Evolutionary conservation across 2,797 vertebrate genomes (phyloP), one percentile per base, ranked within the genome.

Genomic region (Loris lydekkerianus): DNA sequence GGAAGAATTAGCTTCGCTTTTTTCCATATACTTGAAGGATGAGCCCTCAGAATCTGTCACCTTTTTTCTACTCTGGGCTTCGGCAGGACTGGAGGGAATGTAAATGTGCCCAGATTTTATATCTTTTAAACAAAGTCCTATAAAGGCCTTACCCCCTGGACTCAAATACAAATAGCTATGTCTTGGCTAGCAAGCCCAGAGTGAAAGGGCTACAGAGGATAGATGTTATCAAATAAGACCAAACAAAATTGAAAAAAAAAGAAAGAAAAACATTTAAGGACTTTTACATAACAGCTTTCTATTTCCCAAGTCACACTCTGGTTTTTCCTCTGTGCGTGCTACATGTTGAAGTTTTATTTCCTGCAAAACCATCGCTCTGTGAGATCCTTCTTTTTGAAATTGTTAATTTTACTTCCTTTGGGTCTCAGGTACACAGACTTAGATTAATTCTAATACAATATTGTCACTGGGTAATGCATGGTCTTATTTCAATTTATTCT

Each of bases 51-150:
- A 96, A 96, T 95, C 82, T 73, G 63, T 82, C 93, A 63, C 34
- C 95, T 97, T 95, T 87, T 97, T 97, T 90, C 94, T 91, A 18
- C 83, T 95, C 95, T 88, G 86, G 89, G 53, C 72, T 96, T 97
- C 37, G 69, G 89, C 14, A 82, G 46, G 56, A 82, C 86, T 96
- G 21, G 78, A 94, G 95, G 86, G 80, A 98, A 95, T 75, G 75
- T 94, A 76, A 95, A 88, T 94, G 49, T 85, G 94, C 80, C 96
- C 17, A 76, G 77, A 93, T 93, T 98, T 97, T 93, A 76, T 97
- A 97, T 96, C 86, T 97, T 98, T 98, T 96, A 60, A 96, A 97
- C 86, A 94, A 96, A 94, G 60, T 29, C 21, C 93, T 97, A 87
- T 89, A 96, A 98, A 97, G 86, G 81, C 82, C 83, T 96, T 76